Conservation (phyloP, 2,113 vertebrate species). For the Ariopsis seemanni region DNA sequence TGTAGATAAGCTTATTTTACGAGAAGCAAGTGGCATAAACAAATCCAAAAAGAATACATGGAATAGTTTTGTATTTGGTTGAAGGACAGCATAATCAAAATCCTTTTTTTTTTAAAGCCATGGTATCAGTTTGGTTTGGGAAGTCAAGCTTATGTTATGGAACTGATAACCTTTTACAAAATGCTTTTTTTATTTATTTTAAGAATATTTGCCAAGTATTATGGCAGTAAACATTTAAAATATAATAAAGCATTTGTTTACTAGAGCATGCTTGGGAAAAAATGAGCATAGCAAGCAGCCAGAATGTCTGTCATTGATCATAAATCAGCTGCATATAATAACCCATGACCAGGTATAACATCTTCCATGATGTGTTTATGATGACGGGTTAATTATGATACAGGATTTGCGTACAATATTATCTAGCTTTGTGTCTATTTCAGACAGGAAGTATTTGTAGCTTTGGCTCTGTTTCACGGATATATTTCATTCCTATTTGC, state of each 20-base stretch:
- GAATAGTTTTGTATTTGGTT: background rate
- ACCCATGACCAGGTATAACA: background rate
- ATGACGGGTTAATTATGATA: background rate
- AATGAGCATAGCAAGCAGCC: background rate
- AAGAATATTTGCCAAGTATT: background rate
- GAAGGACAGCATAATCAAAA: background rate
- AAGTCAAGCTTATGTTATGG: background rate
- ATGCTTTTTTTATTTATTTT: background rate
- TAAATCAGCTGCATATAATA: background rate
- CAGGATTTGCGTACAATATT: background rate
- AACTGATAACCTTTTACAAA: background rate
- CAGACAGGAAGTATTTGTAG: background rate
- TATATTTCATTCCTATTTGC: background rate
- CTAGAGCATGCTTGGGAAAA: background rate
- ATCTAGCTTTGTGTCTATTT: background rate
- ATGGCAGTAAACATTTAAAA: background rate
- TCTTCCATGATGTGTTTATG: background rate
- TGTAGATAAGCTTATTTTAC: background rate
- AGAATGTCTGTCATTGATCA: background rate
- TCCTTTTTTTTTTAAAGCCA: background rate
- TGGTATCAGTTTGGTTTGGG: background rate
- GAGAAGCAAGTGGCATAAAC: background rate
- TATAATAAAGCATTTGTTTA: background rate
- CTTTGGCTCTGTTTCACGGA: background rate
- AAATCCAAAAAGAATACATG: background rate